Conservation (phyloP, 1,140 invertebrate species). For the Odontomachus brunneus region DNA sequence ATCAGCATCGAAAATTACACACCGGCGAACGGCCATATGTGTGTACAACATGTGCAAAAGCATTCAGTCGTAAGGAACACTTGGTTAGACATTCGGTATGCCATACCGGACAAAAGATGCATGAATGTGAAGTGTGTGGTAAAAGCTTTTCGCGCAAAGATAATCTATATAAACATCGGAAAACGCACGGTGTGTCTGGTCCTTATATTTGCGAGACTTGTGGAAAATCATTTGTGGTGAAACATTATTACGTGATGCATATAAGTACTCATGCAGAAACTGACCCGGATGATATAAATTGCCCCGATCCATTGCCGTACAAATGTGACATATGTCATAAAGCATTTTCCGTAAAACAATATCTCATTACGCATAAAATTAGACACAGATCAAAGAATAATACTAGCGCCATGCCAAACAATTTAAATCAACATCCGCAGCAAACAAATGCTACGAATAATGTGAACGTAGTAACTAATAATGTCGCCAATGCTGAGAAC, state of each 20-base stretch:
- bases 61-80: slow-evolving; percentile 91
- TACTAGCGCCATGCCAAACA: slow-evolving; percentile 64
- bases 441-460: slow-evolving; percentile 56
- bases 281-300: slow-evolving; percentile 74
- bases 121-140: slow-evolving; percentile 91
- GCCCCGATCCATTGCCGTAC: slow-evolving; percentile 83
- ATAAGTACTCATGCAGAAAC: slow-evolving; percentile 83
- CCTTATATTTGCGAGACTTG: slow-evolving; percentile 90
- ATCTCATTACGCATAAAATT: slow-evolving; percentile 85
- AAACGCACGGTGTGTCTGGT: slow-evolving; percentile 88
- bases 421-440: slow-evolving; percentile 68
- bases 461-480: slow-evolving; percentile 62
- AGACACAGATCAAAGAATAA: slow-evolving; percentile 83
- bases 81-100: slow-evolving; percentile 90
- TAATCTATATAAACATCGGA: slow-evolving; percentile 90
- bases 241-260: slow-evolving; percentile 89
- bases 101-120: slow-evolving; percentile 91
- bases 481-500: slow-evolving; percentile 58
- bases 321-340: slow-evolving; percentile 87
- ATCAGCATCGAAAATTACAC: slow-evolving; percentile 89
- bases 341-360: slow-evolving; percentile 85
- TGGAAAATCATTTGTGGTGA: slow-evolving; percentile 90
- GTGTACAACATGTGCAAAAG: slow-evolving; percentile 89
- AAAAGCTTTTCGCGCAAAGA: slow-evolving; percentile 92
- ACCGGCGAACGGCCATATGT: slow-evolving; percentile 91